Evolutionary conservation across 30 jellyfish, hydroid and myxozoan species (phyloP).

Genomic region (Mastigias papua): DNA sequence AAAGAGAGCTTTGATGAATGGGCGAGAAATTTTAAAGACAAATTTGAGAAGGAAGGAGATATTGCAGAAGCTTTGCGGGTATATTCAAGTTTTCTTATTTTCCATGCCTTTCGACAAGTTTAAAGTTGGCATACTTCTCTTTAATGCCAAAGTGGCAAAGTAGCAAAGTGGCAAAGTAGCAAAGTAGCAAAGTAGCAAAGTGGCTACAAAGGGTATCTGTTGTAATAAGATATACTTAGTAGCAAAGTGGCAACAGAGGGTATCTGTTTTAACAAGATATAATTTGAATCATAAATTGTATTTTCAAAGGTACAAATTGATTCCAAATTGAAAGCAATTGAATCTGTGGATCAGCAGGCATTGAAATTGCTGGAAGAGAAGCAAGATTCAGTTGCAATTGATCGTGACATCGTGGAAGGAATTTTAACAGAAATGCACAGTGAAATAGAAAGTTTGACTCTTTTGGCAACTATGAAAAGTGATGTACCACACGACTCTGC

Average conservation of each 20-base stretch:
- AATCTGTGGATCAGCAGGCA: constrained; percentile 55
- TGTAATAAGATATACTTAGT: no score
- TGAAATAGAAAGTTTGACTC: constrained; percentile 41
- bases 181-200: no score
- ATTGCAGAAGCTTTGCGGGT: constrained; percentile 34
- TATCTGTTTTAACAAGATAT: neutral
- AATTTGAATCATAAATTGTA: neutral
- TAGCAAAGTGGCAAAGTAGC: no score
- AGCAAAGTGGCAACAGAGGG: neutral
- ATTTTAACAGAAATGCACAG: constrained; percentile 57
- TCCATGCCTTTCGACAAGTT: no score
- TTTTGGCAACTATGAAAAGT: neutral
- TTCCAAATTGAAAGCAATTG: constrained; percentile 48
- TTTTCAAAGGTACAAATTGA: constrained; percentile 23
- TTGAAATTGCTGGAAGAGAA: constrained; percentile 29
- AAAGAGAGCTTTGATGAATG: constrained; percentile 64
- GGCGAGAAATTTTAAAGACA: constrained; percentile 50
- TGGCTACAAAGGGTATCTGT: no score
- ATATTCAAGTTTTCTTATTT: neutral
- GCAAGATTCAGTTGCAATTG: constrained; percentile 50
- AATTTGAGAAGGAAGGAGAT: constrained; percentile 45
- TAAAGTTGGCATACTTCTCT: no score
- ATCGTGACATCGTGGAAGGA: constrained; percentile 59
- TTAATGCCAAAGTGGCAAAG: no score
- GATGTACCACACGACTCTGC: neutral